Percentiles rank a stretch among this genome's conserved stretches.
Evolutionary conservation across 2,797 vertebrate genomes (phyloP).

Genomic region (Sebastes trivittatus): DNA sequence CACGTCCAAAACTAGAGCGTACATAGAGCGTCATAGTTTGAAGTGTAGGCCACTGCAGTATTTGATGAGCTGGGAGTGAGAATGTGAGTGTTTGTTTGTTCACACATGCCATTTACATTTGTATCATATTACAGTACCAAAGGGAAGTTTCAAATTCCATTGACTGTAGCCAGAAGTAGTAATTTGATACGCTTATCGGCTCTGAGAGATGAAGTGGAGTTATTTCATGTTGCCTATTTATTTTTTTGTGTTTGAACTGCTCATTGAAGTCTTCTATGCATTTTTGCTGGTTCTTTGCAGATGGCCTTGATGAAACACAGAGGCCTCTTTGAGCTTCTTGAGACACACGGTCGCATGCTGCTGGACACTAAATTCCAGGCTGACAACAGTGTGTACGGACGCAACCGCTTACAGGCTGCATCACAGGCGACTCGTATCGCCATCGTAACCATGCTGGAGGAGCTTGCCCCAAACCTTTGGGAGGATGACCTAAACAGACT

Average conservation of each 20-base stretch:
- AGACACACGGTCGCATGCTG: constrained; percentile 77
- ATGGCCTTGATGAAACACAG: constrained; percentile 90
- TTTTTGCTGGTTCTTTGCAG: constrained; percentile 67
- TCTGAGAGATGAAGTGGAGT: background rate
- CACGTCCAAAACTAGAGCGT: background rate
- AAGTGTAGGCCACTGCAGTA: background rate
- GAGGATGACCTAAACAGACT: constrained; percentile 87
- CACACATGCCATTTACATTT: background rate
- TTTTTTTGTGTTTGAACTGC: rapidly evolving
- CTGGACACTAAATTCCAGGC: constrained; percentile 86
- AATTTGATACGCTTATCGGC: background rate
- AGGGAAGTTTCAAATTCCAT: background rate
- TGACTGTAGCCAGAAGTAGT: background rate
- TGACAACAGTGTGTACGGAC: constrained; percentile 21
- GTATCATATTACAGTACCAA: background rate
- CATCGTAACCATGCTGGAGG: constrained; percentile 87
- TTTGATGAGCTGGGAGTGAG: background rate
- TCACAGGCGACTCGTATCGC: constrained; percentile 81
- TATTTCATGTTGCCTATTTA: background rate
- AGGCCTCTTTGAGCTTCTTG: constrained; percentile 85
- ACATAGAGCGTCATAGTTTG: background rate
- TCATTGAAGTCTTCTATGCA: rapidly evolving
- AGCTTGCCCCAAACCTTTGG: constrained; percentile 88
- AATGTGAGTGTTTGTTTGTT: background rate
- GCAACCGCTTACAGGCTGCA: constrained; percentile 51